Conservation (phyloP, 2,797 vertebrate species). For the Antrozous pallidus region DNA sequence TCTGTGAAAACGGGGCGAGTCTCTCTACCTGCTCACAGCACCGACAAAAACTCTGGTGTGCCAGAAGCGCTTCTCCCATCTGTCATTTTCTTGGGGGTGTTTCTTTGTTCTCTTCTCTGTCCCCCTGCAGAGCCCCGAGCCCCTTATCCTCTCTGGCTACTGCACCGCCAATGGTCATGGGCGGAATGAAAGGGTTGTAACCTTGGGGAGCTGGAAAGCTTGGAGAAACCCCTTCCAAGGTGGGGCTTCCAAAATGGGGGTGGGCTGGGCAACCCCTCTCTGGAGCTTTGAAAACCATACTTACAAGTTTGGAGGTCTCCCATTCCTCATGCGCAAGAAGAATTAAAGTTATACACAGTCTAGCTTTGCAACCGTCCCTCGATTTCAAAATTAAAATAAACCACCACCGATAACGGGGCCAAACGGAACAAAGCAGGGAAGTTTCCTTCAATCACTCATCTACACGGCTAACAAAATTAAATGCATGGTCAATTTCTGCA, state of each 20-base stretch:
- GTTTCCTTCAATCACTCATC: not conserved
- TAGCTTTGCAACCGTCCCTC: not conserved
- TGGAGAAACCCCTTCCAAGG: not conserved
- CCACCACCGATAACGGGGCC: not conserved
- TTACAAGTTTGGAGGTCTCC: not conserved
- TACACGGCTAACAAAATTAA: not conserved
- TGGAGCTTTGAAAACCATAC: not conserved
- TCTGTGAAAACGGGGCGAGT: not conserved
- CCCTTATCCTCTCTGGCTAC: not conserved
- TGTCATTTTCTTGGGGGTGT: conserved; percentile 24
- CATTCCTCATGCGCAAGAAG: not conserved
- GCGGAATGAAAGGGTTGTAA: not conserved
- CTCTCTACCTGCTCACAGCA: not conserved
- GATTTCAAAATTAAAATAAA: not conserved
- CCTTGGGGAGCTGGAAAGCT: no score
- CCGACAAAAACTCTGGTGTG: not conserved
- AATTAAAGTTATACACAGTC: not conserved
- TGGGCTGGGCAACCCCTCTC: not conserved
- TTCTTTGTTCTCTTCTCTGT: not conserved
- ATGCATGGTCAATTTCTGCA: not conserved
- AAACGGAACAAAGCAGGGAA: not conserved
- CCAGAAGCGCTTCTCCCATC: conserved; percentile 20
- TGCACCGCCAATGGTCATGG: not conserved
- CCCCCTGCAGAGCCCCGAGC: not conserved
- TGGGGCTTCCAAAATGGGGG: not conserved